A percentile compares a stretch with the other conserved stretches of the same genome.
Conservation (phyloP, 2,888 invertebrate genomes). For the Eucera pruinosa region DNA sequence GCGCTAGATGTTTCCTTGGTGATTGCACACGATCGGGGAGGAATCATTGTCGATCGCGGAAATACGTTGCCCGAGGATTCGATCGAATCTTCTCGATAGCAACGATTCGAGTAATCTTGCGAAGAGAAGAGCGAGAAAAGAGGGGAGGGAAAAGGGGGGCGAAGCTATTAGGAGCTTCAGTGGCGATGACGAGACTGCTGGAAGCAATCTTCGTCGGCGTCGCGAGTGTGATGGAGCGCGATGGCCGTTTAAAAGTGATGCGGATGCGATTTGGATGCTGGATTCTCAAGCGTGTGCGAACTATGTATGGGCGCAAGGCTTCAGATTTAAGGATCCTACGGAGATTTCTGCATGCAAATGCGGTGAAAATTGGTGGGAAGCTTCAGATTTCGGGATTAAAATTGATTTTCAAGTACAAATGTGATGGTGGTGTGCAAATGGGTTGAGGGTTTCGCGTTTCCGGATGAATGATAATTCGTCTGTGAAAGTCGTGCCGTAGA, state of each 20-base stretch:
- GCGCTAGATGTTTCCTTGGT: constrained; percentile 21
- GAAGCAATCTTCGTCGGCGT: constrained; percentile 19
- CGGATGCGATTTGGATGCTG: constrained; percentile 12
- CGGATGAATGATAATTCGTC: too few species aligned
- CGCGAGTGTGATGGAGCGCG: constrained; percentile 10
- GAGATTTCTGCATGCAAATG: neutral
- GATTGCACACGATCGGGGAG: constrained; percentile 42
- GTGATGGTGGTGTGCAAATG: rapidly evolving
- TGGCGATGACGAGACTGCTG: constrained; percentile 17
- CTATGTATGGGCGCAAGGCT: neutral
- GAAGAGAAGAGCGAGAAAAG: constrained; percentile 25
- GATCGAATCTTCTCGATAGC: constrained; percentile 29
- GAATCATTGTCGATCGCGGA: constrained; percentile 18
- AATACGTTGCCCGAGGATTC: constrained; percentile 24
- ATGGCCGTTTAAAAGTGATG: constrained; percentile 1
- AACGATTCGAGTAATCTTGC: constrained; percentile 30
- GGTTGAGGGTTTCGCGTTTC: too few species aligned
- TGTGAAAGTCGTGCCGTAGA: too few species aligned
- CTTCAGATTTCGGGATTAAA: too few species aligned
- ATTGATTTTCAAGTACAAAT: neutral
- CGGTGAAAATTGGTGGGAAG: too few species aligned
- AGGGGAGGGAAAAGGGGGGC: neutral
- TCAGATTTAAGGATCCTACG: too few species aligned
- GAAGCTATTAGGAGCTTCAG: constrained; percentile 2
- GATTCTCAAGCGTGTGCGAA: neutral